phyloP scores from a whole-genome alignment of 2,797 vertebrate species.

The Macroramphosus scolopax region DNA sequence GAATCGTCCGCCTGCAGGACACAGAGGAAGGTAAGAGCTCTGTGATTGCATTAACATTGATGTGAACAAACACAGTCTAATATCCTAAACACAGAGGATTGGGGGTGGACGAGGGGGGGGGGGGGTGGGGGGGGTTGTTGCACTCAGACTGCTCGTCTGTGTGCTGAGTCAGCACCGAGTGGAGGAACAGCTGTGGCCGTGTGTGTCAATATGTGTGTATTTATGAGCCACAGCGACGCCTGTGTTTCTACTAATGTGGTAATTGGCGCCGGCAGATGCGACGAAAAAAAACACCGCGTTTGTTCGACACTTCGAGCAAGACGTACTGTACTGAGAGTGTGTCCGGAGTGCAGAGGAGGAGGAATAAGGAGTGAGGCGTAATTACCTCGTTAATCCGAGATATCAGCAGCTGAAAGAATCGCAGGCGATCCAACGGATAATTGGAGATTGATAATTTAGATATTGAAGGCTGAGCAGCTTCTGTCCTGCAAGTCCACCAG shows the following conservation, averaged over 20 bases:
- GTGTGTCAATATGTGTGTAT: conserved; percentile 30
- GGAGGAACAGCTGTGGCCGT: conserved; percentile 57
- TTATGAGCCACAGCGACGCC: conserved; percentile 26
- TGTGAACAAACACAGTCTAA: conserved; percentile 54
- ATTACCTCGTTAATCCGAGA: conserved; percentile 59
- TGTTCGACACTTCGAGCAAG: too few relatives aligned
- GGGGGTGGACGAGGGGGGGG: not conserved
- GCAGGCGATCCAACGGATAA: conserved; percentile 55
- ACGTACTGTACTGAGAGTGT: too few relatives aligned
- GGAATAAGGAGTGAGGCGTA: too few relatives aligned
- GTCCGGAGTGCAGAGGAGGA: too few relatives aligned
- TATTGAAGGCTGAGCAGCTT: conserved; percentile 11
- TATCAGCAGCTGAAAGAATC: conserved; percentile 37
- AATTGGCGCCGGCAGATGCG: conserved; percentile 53
- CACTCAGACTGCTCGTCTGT: conserved; percentile 34
- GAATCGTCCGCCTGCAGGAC: conserved; percentile 75
- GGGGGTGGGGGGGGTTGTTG: not conserved
- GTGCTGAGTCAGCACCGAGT: conserved; percentile 58
- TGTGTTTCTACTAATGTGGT: conserved; percentile 36
- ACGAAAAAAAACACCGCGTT: too few relatives aligned
- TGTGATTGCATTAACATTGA: conserved; percentile 70
- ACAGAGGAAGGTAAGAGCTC: conserved; percentile 83
- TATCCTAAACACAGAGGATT: conserved; percentile 30
- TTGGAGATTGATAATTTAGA: conserved; percentile 45
- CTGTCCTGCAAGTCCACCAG: too few relatives aligned